Percentiles rank a stretch among this genome's conserved stretches.
phyloP scores from a whole-genome alignment of 2,113 vertebrate species.

The Cochlearius cochlearius region DNA sequence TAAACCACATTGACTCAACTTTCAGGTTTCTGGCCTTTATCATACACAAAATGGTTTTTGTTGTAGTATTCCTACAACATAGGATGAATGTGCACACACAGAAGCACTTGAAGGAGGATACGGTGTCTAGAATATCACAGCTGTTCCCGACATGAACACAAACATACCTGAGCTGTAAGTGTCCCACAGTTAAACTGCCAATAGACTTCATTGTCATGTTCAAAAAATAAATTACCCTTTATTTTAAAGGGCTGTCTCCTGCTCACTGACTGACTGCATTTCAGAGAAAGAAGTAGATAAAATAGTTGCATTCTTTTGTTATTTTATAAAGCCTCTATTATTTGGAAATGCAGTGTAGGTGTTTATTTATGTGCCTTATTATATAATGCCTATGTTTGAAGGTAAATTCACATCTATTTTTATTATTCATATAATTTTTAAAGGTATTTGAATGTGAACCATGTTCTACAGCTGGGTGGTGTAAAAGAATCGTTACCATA shows the following conservation, averaged over 20 bases:
- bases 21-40: neutral
- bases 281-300: neutral
- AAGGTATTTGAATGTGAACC: conserved; percentile 82
- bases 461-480: conserved; percentile 87
- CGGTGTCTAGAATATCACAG: neutral
- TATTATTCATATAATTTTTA: neutral
- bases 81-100: neutral
- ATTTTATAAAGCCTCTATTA: neutral
- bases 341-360: neutral
- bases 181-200: neutral
- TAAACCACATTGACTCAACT: neutral
- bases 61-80: neutral
- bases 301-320: neutral
- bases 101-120: neutral
- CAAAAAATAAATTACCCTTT: neutral
- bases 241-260: neutral
- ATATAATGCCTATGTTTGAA: neutral
- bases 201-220: neutral
- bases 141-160: neutral
- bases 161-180: neutral
- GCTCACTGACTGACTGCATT: neutral
- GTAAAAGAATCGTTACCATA: conserved; percentile 85
- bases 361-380: neutral
- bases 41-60: neutral
- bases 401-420: neutral